A percentile compares a stretch with the other conserved stretches of the same genome.
Evolutionary conservation across 30 jellyfish, hydroid and myxozoan genomes (phyloP).

Genomic region (Cassiopea andromeda): DNA sequence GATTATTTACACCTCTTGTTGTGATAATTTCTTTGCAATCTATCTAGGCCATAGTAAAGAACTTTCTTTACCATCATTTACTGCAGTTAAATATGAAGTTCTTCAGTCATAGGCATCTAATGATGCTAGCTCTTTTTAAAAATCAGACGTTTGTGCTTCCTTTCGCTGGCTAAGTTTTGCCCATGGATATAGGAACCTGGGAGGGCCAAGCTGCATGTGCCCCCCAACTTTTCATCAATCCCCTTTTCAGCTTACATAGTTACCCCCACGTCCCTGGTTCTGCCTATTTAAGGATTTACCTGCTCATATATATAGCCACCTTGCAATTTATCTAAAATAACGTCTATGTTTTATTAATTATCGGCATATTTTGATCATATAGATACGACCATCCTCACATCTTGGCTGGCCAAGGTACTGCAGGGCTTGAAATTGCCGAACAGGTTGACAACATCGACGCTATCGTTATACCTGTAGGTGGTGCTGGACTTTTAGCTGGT

Average conservation of each 20-base stretch:
- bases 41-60: neutral
- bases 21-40: neutral
- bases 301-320: neutral
- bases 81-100: neutral
- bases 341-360: too few species aligned
- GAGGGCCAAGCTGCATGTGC: too few species aligned
- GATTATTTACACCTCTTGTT: neutral
- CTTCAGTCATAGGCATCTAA: too few species aligned
- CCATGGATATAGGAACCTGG: too few species aligned
- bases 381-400: constrained; percentile 98
- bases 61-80: neutral
- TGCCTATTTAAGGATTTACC: too few species aligned
- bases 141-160: too few species aligned
- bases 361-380: neutral
- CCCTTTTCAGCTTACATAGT: too few species aligned
- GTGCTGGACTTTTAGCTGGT: constrained; percentile 98
- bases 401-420: constrained; percentile 98
- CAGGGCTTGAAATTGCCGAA: constrained; percentile 93
- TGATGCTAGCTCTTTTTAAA: too few species aligned
- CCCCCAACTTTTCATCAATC: too few species aligned
- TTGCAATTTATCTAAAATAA: neutral
- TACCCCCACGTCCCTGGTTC: too few species aligned
- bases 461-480: constrained; percentile 97
- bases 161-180: too few species aligned
- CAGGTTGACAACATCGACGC: constrained; percentile 97